phyloP scores from a whole-genome alignment of 1,140 invertebrate genomes.

The Meloidogyne hapla region DNA sequence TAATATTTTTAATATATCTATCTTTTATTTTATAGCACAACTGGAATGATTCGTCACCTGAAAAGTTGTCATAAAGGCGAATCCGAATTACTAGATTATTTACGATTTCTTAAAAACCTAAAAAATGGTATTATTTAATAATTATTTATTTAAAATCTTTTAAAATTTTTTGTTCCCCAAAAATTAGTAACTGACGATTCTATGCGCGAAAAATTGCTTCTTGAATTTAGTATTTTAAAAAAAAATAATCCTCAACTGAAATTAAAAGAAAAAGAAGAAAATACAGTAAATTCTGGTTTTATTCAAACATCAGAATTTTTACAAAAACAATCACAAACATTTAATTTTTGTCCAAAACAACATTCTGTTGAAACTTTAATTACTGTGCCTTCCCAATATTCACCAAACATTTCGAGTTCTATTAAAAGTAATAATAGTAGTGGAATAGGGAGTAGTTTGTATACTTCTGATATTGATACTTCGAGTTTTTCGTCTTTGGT shows the following conservation, averaged over 20 bases:
- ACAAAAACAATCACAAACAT: not conserved
- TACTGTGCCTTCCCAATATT: not conserved
- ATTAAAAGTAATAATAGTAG: conserved; percentile 6
- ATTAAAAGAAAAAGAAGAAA: not conserved
- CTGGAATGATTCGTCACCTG: conserved; percentile 46
- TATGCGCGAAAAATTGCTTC: not conserved
- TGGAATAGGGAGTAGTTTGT: not conserved
- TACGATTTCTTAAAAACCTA: conserved; percentile 33
- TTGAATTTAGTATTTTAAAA: not conserved
- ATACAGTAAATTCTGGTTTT: not conserved
- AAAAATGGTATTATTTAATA: conserved; percentile 45
- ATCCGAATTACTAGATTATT: conserved; percentile 28
- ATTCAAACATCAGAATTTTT: not conserved
- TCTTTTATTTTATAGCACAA: conserved; percentile 33
- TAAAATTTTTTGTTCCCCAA: too few relatives aligned
- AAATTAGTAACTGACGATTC: not conserved
- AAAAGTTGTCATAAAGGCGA: conserved; percentile 42
- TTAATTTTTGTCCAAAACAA: not conserved
- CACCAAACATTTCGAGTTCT: not conserved
- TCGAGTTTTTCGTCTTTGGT: not conserved
- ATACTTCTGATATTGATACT: not conserved
- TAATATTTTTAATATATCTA: too few relatives aligned
- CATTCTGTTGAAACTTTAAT: not conserved
- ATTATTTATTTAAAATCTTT: not conserved
- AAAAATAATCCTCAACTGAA: not conserved